phyloP scores from a whole-genome alignment of 2,797 vertebrate genomes.

The Australoheros facetus region DNA sequence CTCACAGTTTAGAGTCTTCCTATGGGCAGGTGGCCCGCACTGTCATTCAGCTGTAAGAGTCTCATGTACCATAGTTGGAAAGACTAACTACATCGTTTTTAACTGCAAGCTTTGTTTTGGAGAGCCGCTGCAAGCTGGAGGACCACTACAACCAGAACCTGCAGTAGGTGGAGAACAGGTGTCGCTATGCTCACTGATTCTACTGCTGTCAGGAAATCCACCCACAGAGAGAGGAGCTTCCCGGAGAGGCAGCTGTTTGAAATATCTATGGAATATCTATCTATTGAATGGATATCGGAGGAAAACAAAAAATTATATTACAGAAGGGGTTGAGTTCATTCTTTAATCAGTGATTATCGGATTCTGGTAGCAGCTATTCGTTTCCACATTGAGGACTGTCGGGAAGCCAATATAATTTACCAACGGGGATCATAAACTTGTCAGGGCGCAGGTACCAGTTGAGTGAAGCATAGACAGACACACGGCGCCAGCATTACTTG shows the following conservation, averaged over 20 bases:
- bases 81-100: neutral
- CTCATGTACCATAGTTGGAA: neutral
- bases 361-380: neutral
- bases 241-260: neutral
- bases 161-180: neutral
- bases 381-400: neutral
- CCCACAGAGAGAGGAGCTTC: neutral
- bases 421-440: neutral
- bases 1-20: neutral
- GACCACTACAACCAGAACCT: neutral
- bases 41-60: neutral
- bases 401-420: slow-evolving; percentile 5
- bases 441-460: slow-evolving; percentile 9
- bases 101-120: neutral
- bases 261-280: neutral
- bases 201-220: neutral
- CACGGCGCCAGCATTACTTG: slow-evolving; percentile 11
- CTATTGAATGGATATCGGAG: neutral
- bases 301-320: neutral
- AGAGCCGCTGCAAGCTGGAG: neutral
- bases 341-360: neutral
- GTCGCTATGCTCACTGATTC: neutral
- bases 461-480: slow-evolving; percentile 6
- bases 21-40: neutral
- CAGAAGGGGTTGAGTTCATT: neutral